phyloP scores from a whole-genome alignment of 1,140 invertebrate species.

The Caenorhabditis latens region DNA sequence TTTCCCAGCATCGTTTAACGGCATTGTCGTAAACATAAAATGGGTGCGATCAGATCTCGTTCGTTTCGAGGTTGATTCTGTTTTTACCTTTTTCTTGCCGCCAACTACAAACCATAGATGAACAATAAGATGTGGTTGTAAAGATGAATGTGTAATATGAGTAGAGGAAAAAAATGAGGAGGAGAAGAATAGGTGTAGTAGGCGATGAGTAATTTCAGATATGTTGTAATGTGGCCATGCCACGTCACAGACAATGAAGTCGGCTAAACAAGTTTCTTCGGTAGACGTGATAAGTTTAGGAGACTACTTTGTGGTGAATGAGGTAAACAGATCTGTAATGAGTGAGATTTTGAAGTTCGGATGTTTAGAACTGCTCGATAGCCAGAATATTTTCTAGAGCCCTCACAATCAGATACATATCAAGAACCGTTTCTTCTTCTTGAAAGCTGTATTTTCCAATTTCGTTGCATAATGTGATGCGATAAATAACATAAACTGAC shows the following conservation, averaged over 20 bases:
- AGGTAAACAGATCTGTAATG: too few species aligned
- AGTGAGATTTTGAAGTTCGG: too few species aligned
- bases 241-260: neutral
- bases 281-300: too few species aligned
- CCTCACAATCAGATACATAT: too few species aligned
- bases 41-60: conserved; percentile 9
- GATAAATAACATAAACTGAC: neutral
- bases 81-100: neutral
- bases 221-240: neutral
- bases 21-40: conserved; percentile 24
- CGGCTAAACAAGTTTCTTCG: too few species aligned
- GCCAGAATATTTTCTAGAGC: too few species aligned
- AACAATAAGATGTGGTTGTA: conserved; percentile 21
- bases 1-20: conserved; percentile 36
- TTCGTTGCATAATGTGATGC: too few species aligned
- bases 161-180: too few species aligned
- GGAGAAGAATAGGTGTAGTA: conserved; percentile 5
- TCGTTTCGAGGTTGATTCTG: conserved; percentile 34
- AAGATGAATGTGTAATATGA: conserved; percentile 20
- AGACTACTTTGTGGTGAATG: too few species aligned
- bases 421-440: too few species aligned
- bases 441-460: too few species aligned
- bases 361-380: too few species aligned
- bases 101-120: conserved; percentile 18
- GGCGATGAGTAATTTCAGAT: conserved; percentile 35